phyloP scores from a whole-genome alignment of 2,797 vertebrate species.

The Luscinia megarhynchos region DNA sequence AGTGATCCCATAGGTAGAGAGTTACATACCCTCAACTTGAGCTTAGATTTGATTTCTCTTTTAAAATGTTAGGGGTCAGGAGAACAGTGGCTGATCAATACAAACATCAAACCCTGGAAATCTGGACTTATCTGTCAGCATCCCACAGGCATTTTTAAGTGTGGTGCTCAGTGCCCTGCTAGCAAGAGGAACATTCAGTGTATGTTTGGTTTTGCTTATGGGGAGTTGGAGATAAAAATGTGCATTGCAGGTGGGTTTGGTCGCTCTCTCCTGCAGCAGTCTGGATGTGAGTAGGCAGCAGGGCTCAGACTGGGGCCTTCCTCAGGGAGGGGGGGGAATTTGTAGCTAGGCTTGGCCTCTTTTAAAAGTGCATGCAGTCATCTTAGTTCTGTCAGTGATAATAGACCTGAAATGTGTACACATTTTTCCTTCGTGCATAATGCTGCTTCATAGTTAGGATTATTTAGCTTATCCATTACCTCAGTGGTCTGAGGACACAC shows the following conservation, averaged over 20 bases:
- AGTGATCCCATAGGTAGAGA: not conserved
- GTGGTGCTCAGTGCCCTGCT: not conserved
- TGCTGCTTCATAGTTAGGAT: constrained; percentile 51
- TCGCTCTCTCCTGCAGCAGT: accelerated
- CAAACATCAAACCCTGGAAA: not conserved
- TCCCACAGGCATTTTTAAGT: not conserved
- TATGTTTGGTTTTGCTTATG: not conserved
- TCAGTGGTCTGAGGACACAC: constrained; percentile 61
- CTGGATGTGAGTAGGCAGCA: not conserved
- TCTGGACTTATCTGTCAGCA: not conserved
- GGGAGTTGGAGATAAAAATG: not conserved
- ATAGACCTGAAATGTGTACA: not conserved
- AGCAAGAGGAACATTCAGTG: not conserved
- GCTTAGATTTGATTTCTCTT: not conserved
- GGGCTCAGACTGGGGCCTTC: not conserved
- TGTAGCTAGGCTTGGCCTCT: constrained; percentile 7
- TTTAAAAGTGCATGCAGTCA: constrained; percentile 16
- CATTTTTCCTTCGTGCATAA: constrained; percentile 50
- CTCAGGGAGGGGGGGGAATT: not conserved
- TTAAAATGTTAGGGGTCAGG: not conserved
- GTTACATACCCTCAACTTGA: not conserved
- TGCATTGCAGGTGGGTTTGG: not conserved
- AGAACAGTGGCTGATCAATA: not conserved
- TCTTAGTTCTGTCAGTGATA: constrained; percentile 14
- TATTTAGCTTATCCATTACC: constrained; percentile 67